Evolutionary conservation across 2,113 vertebrate genomes (phyloP).

Genomic region (Cinclus mexicanus): DNA sequence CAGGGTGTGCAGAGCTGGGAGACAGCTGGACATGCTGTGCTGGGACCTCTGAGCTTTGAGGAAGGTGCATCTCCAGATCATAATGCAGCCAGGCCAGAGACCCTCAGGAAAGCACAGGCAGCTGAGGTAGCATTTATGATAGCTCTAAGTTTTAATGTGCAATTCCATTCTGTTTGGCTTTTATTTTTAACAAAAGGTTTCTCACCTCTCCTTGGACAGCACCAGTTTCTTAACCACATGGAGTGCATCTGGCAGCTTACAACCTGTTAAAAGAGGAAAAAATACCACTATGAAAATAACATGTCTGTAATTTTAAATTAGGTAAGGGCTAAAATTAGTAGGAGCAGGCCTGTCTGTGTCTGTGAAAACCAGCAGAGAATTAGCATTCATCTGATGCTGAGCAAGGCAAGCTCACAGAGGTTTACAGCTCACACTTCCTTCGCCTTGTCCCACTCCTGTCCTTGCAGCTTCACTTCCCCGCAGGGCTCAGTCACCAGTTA

Average conservation of each 20-base stretch:
- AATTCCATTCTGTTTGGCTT: background rate
- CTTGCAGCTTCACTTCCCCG: background rate
- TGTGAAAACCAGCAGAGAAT: background rate
- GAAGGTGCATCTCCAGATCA: background rate
- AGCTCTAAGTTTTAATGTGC: background rate
- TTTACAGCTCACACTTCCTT: background rate
- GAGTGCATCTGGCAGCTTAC: background rate
- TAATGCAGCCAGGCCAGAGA: background rate
- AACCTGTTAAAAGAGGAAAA: background rate
- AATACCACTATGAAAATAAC: background rate
- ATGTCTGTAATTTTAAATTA: conserved; percentile 30
- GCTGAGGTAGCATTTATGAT: background rate
- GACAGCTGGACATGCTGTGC: fast-evolving
- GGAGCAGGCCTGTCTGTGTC: background rate
- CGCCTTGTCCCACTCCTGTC: background rate
- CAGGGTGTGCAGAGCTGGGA: background rate
- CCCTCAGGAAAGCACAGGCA: background rate
- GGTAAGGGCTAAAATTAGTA: conserved; percentile 31
- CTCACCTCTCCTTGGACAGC: background rate
- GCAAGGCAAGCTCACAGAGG: background rate
- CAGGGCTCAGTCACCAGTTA: background rate
- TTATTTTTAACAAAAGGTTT: conserved; percentile 8
- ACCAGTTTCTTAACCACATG: background rate
- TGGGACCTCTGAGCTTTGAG: background rate
- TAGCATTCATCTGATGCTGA: conserved; percentile 1